These are phyloP conservation scores for Beris morrisii DNA, from an alignment of 2,888 invertebrate species.

Conservation along the genomic window DNA sequence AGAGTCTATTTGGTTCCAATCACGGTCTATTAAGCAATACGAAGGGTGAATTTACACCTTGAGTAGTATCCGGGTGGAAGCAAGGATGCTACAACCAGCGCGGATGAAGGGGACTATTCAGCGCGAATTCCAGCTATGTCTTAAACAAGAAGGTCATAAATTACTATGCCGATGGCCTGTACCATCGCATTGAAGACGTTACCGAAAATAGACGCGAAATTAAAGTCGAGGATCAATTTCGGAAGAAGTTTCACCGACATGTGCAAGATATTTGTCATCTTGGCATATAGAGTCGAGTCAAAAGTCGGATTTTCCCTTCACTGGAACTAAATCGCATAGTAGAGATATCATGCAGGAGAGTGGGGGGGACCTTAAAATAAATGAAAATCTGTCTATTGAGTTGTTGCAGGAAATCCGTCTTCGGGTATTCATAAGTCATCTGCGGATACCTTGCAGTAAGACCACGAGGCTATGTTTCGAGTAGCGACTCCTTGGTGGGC, in stretches of 20 bases:
- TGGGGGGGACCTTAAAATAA: too few species aligned
- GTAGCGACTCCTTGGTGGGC: too few species aligned
- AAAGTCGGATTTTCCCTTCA: too few species aligned
- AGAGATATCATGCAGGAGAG: too few species aligned
- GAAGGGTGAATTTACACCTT: constrained; percentile 39
- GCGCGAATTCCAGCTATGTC: background rate
- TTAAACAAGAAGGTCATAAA: constrained; percentile 5
- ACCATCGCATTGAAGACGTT: background rate
- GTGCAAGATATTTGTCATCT: constrained; percentile 26
- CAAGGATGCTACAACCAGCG: background rate
- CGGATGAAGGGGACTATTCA: too few species aligned
- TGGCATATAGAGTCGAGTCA: background rate
- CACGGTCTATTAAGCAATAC: constrained; percentile 40
- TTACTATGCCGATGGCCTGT: constrained; percentile 9
- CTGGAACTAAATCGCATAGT: too few species aligned
- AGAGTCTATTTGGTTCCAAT: constrained; percentile 38
- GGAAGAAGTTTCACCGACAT: constrained; percentile 16
- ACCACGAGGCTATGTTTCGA: too few species aligned
- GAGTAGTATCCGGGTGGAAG: constrained; percentile 4
- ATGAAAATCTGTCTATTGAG: too few species aligned
- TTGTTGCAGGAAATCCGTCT: too few species aligned
- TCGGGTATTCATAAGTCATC: too few species aligned
- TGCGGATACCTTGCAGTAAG: too few species aligned
- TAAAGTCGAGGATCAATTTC: background rate
- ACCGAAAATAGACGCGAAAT: constrained; percentile 22